These are phyloP conservation scores for Lutraria lutraria DNA, from an alignment of 2,888 invertebrate genomes.

Conservation along the genomic window DNA sequence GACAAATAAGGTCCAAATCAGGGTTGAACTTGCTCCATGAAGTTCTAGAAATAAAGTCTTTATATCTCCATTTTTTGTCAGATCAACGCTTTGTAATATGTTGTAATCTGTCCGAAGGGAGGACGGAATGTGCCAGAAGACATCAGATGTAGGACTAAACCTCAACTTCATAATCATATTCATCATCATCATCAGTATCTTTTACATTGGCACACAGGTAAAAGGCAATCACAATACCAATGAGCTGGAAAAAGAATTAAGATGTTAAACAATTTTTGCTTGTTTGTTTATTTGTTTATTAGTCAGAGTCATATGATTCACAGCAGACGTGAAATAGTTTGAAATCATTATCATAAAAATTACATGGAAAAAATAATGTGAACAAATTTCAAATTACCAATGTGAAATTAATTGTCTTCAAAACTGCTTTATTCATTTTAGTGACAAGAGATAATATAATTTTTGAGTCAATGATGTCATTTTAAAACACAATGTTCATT, in stretches of 20 bases:
- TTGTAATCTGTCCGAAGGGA: constrained; percentile 11
- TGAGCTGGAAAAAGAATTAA: constrained; percentile 64
- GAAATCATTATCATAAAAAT: too few species aligned
- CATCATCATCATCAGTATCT: constrained; percentile 73
- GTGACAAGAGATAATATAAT: too few species aligned
- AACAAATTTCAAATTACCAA: too few species aligned
- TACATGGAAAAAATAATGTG: too few species aligned
- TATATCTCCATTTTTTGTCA: neutral
- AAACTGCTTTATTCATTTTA: too few species aligned
- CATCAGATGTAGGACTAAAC: constrained; percentile 53
- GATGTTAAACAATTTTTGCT: neutral
- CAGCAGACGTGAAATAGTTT: too few species aligned
- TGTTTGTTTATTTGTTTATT: too few species aligned
- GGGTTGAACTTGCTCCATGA: neutral
- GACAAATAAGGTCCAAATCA: neutral
- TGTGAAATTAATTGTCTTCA: too few species aligned
- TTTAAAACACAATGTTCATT: too few species aligned
- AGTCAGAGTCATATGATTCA: too few species aligned
- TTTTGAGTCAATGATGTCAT: too few species aligned
- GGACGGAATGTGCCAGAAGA: constrained; percentile 49
- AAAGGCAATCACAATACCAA: constrained; percentile 73
- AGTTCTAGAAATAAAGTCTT: neutral
- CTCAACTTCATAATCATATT: constrained; percentile 72
- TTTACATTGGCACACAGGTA: constrained; percentile 74
- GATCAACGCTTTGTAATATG: neutral